Evolutionary conservation across 2,113 vertebrate genomes (phyloP).

Genomic region (Tiliqua scincoides): DNA sequence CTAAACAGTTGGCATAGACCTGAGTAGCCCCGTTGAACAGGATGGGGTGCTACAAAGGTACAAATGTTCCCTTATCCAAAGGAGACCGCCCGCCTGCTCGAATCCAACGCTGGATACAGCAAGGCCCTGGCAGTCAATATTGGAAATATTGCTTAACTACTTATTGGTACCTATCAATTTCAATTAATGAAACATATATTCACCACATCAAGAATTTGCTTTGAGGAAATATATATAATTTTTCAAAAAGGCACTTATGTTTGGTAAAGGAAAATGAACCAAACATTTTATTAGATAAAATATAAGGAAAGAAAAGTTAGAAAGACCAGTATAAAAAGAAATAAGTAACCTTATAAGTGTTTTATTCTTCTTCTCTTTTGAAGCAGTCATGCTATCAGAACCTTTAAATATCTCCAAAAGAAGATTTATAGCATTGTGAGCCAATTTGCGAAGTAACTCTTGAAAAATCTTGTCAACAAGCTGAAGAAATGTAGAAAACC

Average conservation of each 20-base stretch:
- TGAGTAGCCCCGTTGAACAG: no score
- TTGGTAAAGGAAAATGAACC: not conserved
- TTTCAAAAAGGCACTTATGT: not conserved
- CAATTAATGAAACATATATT: not conserved
- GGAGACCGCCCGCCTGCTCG: no score
- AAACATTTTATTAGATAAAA: not conserved
- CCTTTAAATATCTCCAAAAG: slow-evolving; percentile 57
- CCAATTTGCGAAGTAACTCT: slow-evolving; percentile 66
- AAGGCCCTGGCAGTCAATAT: no score
- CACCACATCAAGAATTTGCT: not conserved
- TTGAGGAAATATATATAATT: not conserved
- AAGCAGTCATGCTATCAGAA: slow-evolving; percentile 44
- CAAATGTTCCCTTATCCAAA: no score
- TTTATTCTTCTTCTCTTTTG: slow-evolving; percentile 58
- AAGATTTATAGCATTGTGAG: slow-evolving; percentile 51
- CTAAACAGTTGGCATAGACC: no score
- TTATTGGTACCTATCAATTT: not conserved
- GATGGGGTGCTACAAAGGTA: no score
- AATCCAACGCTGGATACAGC: no score
- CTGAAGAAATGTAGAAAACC: slow-evolving; percentile 59
- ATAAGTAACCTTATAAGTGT: slow-evolving; percentile 54
- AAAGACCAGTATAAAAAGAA: not conserved
- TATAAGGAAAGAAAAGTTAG: not conserved
- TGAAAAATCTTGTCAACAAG: slow-evolving; percentile 74
- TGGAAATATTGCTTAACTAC: not conserved